A percentile compares a stretch with the other conserved stretches of the same genome.
Evolutionary conservation across 92 coral and sea anemone genomes (phyloP).

Genomic region (Scolanthus callimorphus): DNA sequence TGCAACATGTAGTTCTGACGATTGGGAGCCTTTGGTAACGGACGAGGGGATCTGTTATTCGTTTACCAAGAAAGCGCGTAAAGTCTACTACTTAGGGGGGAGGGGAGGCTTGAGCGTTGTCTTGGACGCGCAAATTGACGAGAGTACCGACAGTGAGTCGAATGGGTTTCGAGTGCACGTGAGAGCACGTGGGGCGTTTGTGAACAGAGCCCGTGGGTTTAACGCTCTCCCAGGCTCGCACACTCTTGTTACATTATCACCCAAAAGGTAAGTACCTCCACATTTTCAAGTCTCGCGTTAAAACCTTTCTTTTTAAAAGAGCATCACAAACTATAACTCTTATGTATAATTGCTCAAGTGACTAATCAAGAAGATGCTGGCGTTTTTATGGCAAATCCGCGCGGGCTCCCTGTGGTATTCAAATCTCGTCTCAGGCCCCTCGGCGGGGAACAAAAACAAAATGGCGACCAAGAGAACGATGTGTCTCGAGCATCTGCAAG

Average conservation of each 20-base stretch:
- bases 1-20: slow-evolving; percentile 7
- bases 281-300: too few relatives aligned
- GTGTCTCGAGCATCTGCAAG: too few relatives aligned
- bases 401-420: too few relatives aligned
- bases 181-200: slow-evolving; percentile 13
- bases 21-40: slow-evolving; percentile 20
- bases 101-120: slow-evolving; percentile 37
- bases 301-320: too few relatives aligned
- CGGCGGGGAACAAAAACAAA: too few relatives aligned
- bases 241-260: slow-evolving; percentile 3
- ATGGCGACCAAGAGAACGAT: too few relatives aligned
- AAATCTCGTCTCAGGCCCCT: too few relatives aligned
- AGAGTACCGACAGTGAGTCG: slow-evolving; percentile 28
- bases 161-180: slow-evolving; percentile 29
- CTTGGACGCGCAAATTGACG: slow-evolving; percentile 27
- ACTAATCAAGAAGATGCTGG: too few relatives aligned
- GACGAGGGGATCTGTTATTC: slow-evolving; percentile 25
- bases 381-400: too few relatives aligned
- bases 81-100: slow-evolving; percentile 6
- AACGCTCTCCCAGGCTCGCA: slow-evolving; percentile 42
- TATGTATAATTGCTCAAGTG: too few relatives aligned
- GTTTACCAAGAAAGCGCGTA: slow-evolving; percentile 10
- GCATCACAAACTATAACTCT: too few relatives aligned
- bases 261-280: slow-evolving; percentile 42
- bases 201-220: slow-evolving; percentile 23